Evolutionary conservation across 2,113 vertebrate genomes (phyloP).

Genomic region (Amia ocellicauda): DNA sequence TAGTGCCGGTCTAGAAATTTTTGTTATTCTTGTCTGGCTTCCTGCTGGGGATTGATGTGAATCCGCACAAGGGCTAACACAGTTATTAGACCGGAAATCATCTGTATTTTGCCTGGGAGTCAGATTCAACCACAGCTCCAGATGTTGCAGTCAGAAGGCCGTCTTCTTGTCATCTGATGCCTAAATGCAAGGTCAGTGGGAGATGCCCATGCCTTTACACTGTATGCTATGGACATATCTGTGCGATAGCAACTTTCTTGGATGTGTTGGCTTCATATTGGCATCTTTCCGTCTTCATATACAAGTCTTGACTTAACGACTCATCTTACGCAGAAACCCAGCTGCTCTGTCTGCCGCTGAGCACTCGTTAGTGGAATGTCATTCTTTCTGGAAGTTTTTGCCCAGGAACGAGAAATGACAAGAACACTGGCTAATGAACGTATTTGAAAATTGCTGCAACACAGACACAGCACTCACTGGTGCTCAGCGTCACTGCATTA

Average conservation of each 20-base stretch:
- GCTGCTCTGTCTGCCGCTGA: conserved; percentile 1
- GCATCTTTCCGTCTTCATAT: too few relatives aligned
- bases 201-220: too few relatives aligned
- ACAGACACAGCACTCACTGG: too few relatives aligned
- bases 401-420: conserved; percentile 33
- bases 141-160: background rate
- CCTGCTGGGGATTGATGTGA: conserved; percentile 36
- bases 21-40: conserved; percentile 52
- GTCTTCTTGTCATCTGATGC: background rate
- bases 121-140: conserved; percentile 20
- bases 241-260: too few relatives aligned
- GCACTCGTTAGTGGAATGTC: conserved; percentile 32
- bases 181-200: background rate
- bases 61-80: conserved; percentile 26
- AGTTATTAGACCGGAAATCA: conserved; percentile 56
- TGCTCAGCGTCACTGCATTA: background rate
- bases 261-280: too few relatives aligned
- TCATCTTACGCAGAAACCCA: too few relatives aligned
- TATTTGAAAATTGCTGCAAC: background rate
- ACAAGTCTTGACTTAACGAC: too few relatives aligned
- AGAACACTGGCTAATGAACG: background rate
- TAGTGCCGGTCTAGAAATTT: conserved; percentile 51
- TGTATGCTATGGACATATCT: background rate
- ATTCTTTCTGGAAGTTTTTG: conserved; percentile 24
- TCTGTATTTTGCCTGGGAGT: conserved; percentile 32